These are phyloP conservation scores for Acrocyrtus sp. DNA, from an alignment of 2,888 invertebrate species.

Conservation along the genomic window DNA sequence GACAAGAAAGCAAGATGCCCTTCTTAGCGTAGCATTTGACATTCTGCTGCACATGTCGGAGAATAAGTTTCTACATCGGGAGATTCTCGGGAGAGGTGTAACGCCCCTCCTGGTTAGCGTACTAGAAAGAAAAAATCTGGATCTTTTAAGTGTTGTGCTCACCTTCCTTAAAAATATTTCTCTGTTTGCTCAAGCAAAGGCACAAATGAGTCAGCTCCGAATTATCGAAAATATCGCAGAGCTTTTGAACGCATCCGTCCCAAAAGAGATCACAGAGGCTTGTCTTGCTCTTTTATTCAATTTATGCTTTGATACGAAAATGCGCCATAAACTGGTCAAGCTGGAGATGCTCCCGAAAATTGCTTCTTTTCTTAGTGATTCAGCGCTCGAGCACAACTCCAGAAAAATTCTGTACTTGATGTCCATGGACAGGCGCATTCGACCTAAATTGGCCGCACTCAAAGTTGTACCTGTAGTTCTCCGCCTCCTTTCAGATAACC, in stretches of 20 bases:
- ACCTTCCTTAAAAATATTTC: constrained; percentile 96
- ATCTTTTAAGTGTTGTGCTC: constrained; percentile 87
- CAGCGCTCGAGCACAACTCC: constrained; percentile 50
- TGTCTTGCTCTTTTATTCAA: constrained; percentile 91
- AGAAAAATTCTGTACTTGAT: constrained; percentile 57
- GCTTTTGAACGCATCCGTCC: constrained; percentile 74
- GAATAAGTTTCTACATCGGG: constrained; percentile 94
- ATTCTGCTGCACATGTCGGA: constrained; percentile 94
- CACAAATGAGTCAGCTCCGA: constrained; percentile 84
- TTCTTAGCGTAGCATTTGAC: constrained; percentile 86
- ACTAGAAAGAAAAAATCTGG: constrained; percentile 89
- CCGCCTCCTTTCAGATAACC: constrained; percentile 34
- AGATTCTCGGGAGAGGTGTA: constrained; percentile 95
- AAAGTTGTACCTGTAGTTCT: constrained; percentile 59
- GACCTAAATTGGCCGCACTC: constrained; percentile 64
- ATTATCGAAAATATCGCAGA: constrained; percentile 86
- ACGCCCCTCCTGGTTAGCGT: constrained; percentile 87
- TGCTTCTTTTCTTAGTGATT: constrained; percentile 68
- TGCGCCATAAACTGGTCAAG: constrained; percentile 89
- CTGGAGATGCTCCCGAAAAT: constrained; percentile 89
- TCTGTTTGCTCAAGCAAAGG: constrained; percentile 93
- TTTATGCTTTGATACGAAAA: constrained; percentile 91
- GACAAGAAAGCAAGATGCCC: constrained; percentile 84
- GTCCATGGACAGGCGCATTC: constrained; percentile 59
- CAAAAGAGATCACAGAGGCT: constrained; percentile 80